These are phyloP conservation scores for Onchidella celtica DNA, from an alignment of 2,888 invertebrate species.

Conservation along the genomic window DNA sequence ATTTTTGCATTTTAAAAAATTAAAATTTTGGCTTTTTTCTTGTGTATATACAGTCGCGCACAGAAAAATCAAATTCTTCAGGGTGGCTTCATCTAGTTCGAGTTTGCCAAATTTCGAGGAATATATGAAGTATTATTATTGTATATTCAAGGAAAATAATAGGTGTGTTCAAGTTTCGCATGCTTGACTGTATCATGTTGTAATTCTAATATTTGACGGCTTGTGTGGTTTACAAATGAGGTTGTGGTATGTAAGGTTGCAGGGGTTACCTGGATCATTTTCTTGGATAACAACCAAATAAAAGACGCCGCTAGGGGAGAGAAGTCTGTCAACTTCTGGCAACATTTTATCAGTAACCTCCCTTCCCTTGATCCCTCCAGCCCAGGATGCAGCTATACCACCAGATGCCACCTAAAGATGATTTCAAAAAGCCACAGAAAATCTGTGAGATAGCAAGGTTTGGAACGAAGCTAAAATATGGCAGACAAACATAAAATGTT, in stretches of 20 bases:
- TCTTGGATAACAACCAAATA: conserved; percentile 94
- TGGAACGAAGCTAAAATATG: background rate
- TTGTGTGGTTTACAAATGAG: no score
- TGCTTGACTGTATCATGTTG: no score
- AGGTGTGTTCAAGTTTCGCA: no score
- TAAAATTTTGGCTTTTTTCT: no score
- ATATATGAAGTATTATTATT: background rate
- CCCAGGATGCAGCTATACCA: conserved; percentile 81
- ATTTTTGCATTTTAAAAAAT: no score
- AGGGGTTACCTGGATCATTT: conserved; percentile 86
- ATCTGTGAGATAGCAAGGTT: background rate
- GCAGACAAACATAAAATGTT: background rate
- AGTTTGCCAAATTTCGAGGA: background rate
- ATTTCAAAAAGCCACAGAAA: no score
- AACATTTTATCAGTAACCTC: conserved; percentile 88
- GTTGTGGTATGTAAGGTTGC: no score
- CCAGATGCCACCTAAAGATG: conserved; percentile 74
- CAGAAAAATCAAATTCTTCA: no score
- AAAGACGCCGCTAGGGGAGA: conserved; percentile 89
- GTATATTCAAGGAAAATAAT: background rate
- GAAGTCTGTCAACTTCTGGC: conserved; percentile 85
- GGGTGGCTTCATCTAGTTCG: no score
- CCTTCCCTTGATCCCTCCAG: conserved; percentile 82
- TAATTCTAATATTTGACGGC: no score
- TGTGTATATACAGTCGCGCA: no score